phyloP scores from a whole-genome alignment of 2,113 vertebrate genomes.

The Elaphurus davidianus region DNA sequence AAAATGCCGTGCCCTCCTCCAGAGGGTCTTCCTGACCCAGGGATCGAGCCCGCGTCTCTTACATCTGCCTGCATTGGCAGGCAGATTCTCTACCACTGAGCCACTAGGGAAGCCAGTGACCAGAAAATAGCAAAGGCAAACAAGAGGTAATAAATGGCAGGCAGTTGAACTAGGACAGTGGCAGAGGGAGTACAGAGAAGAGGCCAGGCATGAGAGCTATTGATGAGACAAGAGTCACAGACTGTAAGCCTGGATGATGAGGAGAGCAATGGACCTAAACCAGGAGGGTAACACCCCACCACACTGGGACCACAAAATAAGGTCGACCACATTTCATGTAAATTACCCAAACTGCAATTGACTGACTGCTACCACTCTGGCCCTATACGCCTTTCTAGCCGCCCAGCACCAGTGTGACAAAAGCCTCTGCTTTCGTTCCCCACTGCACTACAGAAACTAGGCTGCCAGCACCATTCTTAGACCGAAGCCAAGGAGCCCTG shows the following conservation, averaged over 20 bases:
- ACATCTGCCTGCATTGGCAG: neutral
- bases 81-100: neutral
- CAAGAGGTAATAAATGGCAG: neutral
- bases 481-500: neutral
- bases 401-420: neutral
- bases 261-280: rapidly evolving
- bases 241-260: neutral
- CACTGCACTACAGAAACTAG: neutral
- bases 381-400: neutral
- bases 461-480: neutral
- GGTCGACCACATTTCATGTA: neutral
- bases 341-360: neutral
- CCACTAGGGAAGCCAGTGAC: neutral
- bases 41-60: neutral
- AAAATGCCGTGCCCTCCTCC: neutral
- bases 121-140: neutral
- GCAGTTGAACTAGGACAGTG: neutral
- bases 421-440: neutral
- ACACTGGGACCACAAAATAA: neutral
- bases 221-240: neutral
- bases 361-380: neutral
- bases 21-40: neutral
- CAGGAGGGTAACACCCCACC: neutral
- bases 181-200: neutral
- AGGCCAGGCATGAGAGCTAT: neutral